Conservation (phyloP, 2,797 vertebrate genomes). For the Coregonus sp. region DNA sequence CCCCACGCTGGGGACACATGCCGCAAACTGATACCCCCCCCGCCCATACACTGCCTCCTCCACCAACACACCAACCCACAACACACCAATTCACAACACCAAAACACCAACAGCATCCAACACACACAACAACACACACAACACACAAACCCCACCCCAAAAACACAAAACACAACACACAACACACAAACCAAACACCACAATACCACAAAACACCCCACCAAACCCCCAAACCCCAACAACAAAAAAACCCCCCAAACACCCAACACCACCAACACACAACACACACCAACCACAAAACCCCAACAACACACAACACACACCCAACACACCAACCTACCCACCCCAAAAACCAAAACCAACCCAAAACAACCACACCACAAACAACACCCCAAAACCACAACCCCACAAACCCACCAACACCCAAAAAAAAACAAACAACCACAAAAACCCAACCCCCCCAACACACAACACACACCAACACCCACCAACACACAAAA, state of each 20-base stretch:
- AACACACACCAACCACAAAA: too few relatives aligned
- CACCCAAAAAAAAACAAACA: too few relatives aligned
- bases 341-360: too few relatives aligned
- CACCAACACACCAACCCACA: not conserved
- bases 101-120: too few relatives aligned
- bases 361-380: conserved; percentile 52
- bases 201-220: too few relatives aligned
- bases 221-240: too few relatives aligned
- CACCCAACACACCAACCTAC: conserved; percentile 32
- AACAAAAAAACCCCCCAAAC: not conserved
- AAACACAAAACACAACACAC: too few relatives aligned
- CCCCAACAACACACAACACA: not conserved
- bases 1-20: conserved; percentile 80
- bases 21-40: conserved; percentile 44
- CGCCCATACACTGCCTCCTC: not conserved
- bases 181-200: too few relatives aligned
- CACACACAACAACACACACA: not conserved
- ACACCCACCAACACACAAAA: too few relatives aligned
- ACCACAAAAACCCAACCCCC: too few relatives aligned
- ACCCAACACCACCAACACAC: conserved; percentile 20
- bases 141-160: not conserved
- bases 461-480: too few relatives aligned
- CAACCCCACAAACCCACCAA: too few relatives aligned
- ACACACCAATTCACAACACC: not conserved
- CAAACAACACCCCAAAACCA: not conserved